Conservation (phyloP, 2,888 invertebrate species). For the Neria commutata region DNA sequence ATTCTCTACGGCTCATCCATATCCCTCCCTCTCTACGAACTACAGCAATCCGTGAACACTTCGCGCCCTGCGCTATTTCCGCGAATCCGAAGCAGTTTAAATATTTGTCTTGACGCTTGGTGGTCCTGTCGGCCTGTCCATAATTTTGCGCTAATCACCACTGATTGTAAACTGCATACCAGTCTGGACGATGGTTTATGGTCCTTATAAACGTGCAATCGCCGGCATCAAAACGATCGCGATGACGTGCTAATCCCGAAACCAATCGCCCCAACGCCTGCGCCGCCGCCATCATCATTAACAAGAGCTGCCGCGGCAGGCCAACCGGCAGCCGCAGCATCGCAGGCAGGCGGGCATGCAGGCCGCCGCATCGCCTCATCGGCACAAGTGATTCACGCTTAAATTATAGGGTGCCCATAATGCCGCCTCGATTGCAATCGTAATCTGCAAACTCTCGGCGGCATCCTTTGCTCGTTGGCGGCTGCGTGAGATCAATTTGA, state of each 20-base stretch:
- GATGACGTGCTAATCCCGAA: slow-evolving; percentile 30
- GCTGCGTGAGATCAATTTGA: background rate
- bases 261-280: slow-evolving; percentile 52
- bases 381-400: background rate
- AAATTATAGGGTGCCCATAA: background rate
- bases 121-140: slow-evolving; percentile 54
- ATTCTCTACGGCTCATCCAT: background rate
- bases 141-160: slow-evolving; percentile 38
- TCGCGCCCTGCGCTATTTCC: slow-evolving; percentile 39
- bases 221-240: background rate
- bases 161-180: background rate
- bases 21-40: background rate
- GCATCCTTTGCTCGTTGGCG: background rate
- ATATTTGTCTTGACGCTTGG: slow-evolving; percentile 54
- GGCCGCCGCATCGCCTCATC: slow-evolving; percentile 37
- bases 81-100: slow-evolving; percentile 55
- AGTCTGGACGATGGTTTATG: background rate
- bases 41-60: too few species aligned
- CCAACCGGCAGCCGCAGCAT: slow-evolving; percentile 40
- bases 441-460: background rate
- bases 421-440: background rate
- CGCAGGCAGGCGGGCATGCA: slow-evolving; percentile 38
- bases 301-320: slow-evolving; percentile 9
- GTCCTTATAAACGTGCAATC: background rate
- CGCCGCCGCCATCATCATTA: slow-evolving; percentile 38